Conservation (phyloP, 2,113 vertebrate species). For the Girardinichthys multiradiatus region DNA sequence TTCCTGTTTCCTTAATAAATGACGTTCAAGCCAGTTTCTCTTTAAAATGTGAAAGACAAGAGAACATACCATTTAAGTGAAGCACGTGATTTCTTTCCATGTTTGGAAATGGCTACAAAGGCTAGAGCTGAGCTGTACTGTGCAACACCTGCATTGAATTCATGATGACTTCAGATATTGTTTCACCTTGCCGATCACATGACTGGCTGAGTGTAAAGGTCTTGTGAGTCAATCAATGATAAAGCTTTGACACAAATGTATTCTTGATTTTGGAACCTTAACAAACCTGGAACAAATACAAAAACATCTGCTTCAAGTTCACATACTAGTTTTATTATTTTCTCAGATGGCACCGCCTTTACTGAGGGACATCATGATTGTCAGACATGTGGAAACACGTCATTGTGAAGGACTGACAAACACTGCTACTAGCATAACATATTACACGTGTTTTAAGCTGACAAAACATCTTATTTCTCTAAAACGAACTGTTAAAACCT, state of each 20-base stretch:
- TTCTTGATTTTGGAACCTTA: no score
- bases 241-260: not conserved
- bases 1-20: no score
- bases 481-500: conserved; percentile 19
- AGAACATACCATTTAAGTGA: no score
- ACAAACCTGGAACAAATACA: not conserved
- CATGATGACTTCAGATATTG: no score
- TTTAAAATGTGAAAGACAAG: no score
- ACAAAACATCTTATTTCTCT: conserved; percentile 14
- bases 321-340: not conserved
- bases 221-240: not conserved
- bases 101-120: no score
- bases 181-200: no score
- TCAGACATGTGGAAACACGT: conserved; percentile 33
- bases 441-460: not conserved
- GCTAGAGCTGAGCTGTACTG: no score
- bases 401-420: conserved; percentile 11
- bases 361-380: conserved; percentile 42
- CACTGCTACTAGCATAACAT: not conserved
- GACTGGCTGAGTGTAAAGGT: not conserved
- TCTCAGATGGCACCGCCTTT: conserved; percentile 50
- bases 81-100: no score
- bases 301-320: not conserved
- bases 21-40: no score
- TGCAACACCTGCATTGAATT: no score